Evolutionary conservation across 2,113 vertebrate genomes (phyloP), one percentile per base, ranked within the genome.

Genomic region (human (Homo sapiens)): DNA sequence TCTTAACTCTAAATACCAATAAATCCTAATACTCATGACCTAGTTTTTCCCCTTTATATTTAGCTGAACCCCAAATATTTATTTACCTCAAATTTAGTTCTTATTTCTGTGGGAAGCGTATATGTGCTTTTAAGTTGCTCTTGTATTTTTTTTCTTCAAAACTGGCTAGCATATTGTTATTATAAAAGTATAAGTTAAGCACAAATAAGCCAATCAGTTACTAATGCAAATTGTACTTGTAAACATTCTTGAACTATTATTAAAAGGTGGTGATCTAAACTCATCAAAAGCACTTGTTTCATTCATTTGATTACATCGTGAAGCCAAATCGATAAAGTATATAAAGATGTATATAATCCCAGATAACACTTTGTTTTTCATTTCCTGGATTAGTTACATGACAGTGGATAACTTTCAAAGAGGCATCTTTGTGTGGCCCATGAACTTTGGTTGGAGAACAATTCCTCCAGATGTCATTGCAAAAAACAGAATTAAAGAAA

Each of bases 391-490:
- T 96, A 99, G 99, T 98, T 99, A 99, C 84, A 99, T 99, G 99
- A 99, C 99, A 0, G 99, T 99, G 97, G 99, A 99, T 98, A 99
- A 99, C 98, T 99, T 99, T 98, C 99, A 99, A 95, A 99, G 99
- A 98, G 99, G 99, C 20, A 97, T 99, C 98, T 99, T 99, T 82
- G 99, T 99, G 79, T 99, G 99, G 99, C 99, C 99, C 8, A 98
- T 99, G 99, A 99, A 99, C 98, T 99, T 99, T 95, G 99, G 99
- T 73, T 99, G 99, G 99, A 99, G 95, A 78, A 98, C 99, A 6
- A 98, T 99, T 95, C 98, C 99, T 75, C 99, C 98, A 12, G 99
- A 99, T 11, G 93, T 99, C 68, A 98, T 99, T 12, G 98, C 98
- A 98, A 99, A 99, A 98, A 98, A 99, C 14, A 99, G 99, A 70